Conservation (phyloP, 1,140 invertebrate species). For the Diabrotica virgifera region DNA sequence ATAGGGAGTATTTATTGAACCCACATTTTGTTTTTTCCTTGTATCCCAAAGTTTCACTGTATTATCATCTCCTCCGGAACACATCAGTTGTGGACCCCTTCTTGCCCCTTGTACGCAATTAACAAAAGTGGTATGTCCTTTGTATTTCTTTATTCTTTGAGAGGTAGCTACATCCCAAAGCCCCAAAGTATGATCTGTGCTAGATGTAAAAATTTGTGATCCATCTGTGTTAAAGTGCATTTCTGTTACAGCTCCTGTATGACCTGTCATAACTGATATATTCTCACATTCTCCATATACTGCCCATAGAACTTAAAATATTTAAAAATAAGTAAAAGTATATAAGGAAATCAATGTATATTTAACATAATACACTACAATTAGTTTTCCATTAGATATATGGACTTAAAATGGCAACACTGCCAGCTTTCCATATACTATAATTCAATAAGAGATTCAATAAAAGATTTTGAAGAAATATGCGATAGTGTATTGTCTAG, state of each 20-base stretch:
- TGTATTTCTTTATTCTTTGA: slow-evolving; percentile 85
- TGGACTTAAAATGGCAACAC: too few relatives aligned
- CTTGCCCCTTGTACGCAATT: slow-evolving; percentile 81
- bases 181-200: slow-evolving; percentile 92
- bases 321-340: background rate
- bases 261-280: slow-evolving; percentile 86
- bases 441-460: too few relatives aligned
- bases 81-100: slow-evolving; percentile 83
- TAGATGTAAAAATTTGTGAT: slow-evolving; percentile 82
- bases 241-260: slow-evolving; percentile 96
- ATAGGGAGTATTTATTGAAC: slow-evolving; percentile 80
- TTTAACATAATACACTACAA: too few relatives aligned
- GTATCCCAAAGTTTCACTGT: slow-evolving; percentile 90
- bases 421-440: too few relatives aligned
- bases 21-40: slow-evolving; percentile 73
- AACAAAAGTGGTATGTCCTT: slow-evolving; percentile 84
- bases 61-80: slow-evolving; percentile 94
- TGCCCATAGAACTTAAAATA: slow-evolving; percentile 84
- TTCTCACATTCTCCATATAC: slow-evolving; percentile 98
- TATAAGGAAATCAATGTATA: too few relatives aligned
- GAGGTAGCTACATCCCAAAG: slow-evolving; percentile 93
- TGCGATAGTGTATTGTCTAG: too few relatives aligned
- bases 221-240: slow-evolving; percentile 95
- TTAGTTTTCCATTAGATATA: too few relatives aligned
- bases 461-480: too few relatives aligned